Evolutionary conservation across 1,140 invertebrate genomes (phyloP).

Genomic region (Aricia agestis): DNA sequence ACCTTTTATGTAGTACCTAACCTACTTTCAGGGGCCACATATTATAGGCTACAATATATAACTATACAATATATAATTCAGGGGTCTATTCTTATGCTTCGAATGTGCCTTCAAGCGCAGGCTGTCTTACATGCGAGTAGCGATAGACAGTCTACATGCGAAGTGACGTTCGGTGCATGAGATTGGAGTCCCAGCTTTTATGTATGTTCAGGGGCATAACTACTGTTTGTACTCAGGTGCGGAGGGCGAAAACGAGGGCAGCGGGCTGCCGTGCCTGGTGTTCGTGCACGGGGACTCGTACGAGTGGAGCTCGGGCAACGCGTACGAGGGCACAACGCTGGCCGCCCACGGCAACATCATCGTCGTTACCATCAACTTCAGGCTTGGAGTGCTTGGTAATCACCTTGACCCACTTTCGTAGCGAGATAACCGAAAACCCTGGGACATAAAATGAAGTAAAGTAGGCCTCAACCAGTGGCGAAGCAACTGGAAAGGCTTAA

Average conservation of each 20-base stretch:
- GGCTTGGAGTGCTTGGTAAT: conserved; percentile 95
- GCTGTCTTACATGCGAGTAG: too few relatives aligned
- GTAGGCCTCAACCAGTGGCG: too few relatives aligned
- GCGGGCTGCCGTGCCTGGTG: conserved; percentile 80
- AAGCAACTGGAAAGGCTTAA: too few relatives aligned
- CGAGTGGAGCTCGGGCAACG: conserved; percentile 95
- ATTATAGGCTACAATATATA: too few relatives aligned
- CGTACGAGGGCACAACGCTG: conserved; percentile 94
- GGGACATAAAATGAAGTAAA: too few relatives aligned
- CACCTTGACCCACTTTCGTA: background rate
- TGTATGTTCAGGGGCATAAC: background rate
- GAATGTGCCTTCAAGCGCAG: too few relatives aligned
- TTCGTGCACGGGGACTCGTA: conserved; percentile 97
- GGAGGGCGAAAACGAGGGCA: conserved; percentile 43
- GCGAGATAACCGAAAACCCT: too few relatives aligned
- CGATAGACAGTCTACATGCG: too few relatives aligned
- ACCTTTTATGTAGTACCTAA: too few relatives aligned
- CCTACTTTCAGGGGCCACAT: too few relatives aligned
- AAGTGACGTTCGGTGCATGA: background rate
- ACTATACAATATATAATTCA: too few relatives aligned
- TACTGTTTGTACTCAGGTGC: conserved; percentile 26
- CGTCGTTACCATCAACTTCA: conserved; percentile 98
- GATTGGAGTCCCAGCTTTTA: background rate
- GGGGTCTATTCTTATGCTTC: too few relatives aligned
- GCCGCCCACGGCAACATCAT: conserved; percentile 94